phyloP scores from a whole-genome alignment of 2,113 vertebrate genomes.

The Anguilla rostrata region DNA sequence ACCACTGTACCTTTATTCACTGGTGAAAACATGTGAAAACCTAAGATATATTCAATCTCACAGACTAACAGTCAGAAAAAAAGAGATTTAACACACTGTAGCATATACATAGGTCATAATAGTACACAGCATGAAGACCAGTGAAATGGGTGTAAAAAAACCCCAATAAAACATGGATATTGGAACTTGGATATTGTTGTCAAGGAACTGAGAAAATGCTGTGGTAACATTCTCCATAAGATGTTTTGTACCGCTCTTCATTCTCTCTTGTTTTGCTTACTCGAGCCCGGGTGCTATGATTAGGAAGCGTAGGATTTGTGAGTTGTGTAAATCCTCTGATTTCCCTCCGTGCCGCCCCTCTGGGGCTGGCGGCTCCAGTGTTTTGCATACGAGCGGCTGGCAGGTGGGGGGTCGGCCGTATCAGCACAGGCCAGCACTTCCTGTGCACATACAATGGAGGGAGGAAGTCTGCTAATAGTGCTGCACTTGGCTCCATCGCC shows the following conservation, averaged over 20 bases:
- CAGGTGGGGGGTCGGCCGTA: slow-evolving; percentile 32
- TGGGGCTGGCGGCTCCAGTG: slow-evolving; percentile 16
- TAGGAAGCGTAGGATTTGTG: slow-evolving; percentile 14
- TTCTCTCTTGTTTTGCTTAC: background rate
- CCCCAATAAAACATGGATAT: background rate
- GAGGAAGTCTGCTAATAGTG: slow-evolving; percentile 34
- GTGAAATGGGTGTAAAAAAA: background rate
- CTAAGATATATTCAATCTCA: background rate
- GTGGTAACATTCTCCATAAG: background rate
- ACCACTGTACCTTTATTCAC: slow-evolving; percentile 4
- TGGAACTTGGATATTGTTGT: background rate
- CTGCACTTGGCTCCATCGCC: background rate
- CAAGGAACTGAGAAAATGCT: background rate
- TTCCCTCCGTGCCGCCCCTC: background rate
- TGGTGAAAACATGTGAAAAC: background rate
- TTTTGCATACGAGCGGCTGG: slow-evolving; percentile 27
- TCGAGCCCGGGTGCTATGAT: background rate
- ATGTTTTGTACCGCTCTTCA: background rate
- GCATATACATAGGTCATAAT: background rate
- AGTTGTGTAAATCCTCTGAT: background rate
- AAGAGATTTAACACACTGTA: slow-evolving; percentile 13
- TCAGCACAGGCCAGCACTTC: slow-evolving; percentile 54
- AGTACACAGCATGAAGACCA: background rate
- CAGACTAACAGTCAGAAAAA: slow-evolving; percentile 31
- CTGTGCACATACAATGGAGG: slow-evolving; percentile 43